phyloP scores from a whole-genome alignment of 2,888 invertebrate species.

The Brachyptera risi region DNA sequence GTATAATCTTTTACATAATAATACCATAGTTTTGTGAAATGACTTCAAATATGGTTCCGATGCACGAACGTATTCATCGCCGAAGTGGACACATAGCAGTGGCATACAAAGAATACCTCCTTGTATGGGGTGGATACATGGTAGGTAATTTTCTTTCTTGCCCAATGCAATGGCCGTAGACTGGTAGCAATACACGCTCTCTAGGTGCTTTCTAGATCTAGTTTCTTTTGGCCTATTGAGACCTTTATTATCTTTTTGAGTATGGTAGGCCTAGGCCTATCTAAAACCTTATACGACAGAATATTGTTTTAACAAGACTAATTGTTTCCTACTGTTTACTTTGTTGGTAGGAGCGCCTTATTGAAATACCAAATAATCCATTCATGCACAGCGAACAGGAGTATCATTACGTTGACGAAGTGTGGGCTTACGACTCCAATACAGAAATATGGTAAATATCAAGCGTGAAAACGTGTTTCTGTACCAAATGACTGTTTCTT shows the following conservation, averaged over 20 bases:
- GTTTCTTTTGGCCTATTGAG: too few relatives aligned
- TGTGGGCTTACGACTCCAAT: slow-evolving; percentile 36
- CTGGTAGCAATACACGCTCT: too few relatives aligned
- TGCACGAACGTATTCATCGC: slow-evolving; percentile 27
- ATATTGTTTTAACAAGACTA: too few relatives aligned
- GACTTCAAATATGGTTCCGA: not conserved
- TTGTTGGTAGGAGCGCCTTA: not conserved
- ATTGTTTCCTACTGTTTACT: too few relatives aligned
- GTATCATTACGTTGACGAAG: slow-evolving; percentile 35
- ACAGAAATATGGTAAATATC: slow-evolving; percentile 36
- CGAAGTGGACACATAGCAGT: slow-evolving; percentile 37
- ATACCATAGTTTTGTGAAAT: too few relatives aligned
- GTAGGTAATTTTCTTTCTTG: too few relatives aligned
- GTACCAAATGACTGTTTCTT: not conserved
- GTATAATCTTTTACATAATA: too few relatives aligned
- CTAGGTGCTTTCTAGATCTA: too few relatives aligned
- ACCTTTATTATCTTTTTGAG: too few relatives aligned
- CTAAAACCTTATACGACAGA: too few relatives aligned
- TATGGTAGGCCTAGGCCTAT: too few relatives aligned
- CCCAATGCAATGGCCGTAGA: too few relatives aligned
- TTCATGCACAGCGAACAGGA: not conserved
- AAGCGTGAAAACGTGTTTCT: not conserved
- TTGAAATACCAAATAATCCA: not conserved
- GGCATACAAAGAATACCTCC: slow-evolving; percentile 34
- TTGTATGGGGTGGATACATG: slow-evolving; percentile 38